Evolutionary conservation across 2,797 vertebrate genomes (phyloP), one percentile per base, ranked within the genome.

Genomic region (Enteromius fasciolatus): DNA sequence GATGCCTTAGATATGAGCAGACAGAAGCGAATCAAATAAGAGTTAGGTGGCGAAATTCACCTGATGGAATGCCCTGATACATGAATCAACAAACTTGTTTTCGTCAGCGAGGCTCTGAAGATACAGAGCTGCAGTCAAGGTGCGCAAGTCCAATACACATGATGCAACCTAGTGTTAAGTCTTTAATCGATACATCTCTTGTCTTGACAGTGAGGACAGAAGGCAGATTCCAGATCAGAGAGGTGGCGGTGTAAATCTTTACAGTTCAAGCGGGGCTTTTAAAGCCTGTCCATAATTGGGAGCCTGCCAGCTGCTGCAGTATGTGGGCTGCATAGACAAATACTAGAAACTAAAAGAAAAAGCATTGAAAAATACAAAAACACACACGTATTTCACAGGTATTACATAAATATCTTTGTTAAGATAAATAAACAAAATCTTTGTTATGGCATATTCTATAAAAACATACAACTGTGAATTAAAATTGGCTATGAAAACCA

Each of bases 161-260:
- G 91, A 93, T 91, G 91, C 89, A 92, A 91, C 90, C 91, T 86
- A 17, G 90, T 91, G 93, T 91, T 94, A 95, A 95, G 93, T 92
- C 94, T 93, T 94, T 95, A 94, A 95, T 95, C 94, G 90, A 95
- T 95, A 93, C 92, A 93, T 94, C 93, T 94, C 90, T 90, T 90
- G 87, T 88, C 90, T 92, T 92, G 93, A 93, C 94, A 92, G 92
- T 87, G 88, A 89, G 92, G 93, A 94, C 93, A 92, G 91, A 92
- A 91, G 91, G 87, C 91, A 92, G 91, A 94, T 94, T 92, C 92
- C 90, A 92, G 93, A 95, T 95, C 94, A 94, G 91, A 94, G 92
- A 85, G 86, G 92, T 88, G 91, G 87, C 79, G 80, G 89, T 92
- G 93, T 94, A 95, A 95, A 94, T 94, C 94, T 95, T 94, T 94